These are phyloP conservation scores for Enteromius afrohamiltoni DNA, from an alignment of 2,797 vertebrate genomes.

Conservation along the genomic window DNA sequence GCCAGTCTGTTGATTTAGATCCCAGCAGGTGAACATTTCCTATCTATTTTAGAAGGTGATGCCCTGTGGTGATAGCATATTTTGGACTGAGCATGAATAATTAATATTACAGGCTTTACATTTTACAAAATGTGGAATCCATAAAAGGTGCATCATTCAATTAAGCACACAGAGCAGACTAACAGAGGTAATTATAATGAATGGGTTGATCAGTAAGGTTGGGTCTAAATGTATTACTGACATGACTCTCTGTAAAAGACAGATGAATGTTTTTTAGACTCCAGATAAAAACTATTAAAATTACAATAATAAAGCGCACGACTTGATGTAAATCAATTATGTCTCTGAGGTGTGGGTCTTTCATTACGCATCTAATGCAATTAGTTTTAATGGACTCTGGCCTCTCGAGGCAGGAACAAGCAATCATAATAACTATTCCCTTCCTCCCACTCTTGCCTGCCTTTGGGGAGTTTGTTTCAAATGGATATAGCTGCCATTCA, in stretches of 20 bases:
- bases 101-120: constrained; percentile 7
- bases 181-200: constrained; percentile 38
- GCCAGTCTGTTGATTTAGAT: constrained; percentile 9
- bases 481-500: background rate
- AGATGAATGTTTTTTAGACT: constrained; percentile 37
- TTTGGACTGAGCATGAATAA: constrained; percentile 3
- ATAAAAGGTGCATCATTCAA: constrained; percentile 31
- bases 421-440: constrained; percentile 47
- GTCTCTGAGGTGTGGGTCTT: constrained; percentile 41
- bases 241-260: background rate
- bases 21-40: background rate
- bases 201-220: constrained; percentile 14
- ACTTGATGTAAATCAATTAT: constrained; percentile 49
- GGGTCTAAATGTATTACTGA: constrained; percentile 42
- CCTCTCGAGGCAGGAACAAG: constrained; percentile 41
- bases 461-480: constrained; percentile 36
- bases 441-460: constrained; percentile 11
- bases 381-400: constrained; percentile 57
- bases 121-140: background rate
- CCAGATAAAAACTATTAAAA: constrained; percentile 36
- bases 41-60: background rate
- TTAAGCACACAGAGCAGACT: constrained; percentile 28
- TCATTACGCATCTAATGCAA: constrained; percentile 52
- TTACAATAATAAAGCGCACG: constrained; percentile 26
- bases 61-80: background rate